Evolutionary conservation across 2,113 vertebrate species (phyloP).

Genomic region (Marmota flaviventris): DNA sequence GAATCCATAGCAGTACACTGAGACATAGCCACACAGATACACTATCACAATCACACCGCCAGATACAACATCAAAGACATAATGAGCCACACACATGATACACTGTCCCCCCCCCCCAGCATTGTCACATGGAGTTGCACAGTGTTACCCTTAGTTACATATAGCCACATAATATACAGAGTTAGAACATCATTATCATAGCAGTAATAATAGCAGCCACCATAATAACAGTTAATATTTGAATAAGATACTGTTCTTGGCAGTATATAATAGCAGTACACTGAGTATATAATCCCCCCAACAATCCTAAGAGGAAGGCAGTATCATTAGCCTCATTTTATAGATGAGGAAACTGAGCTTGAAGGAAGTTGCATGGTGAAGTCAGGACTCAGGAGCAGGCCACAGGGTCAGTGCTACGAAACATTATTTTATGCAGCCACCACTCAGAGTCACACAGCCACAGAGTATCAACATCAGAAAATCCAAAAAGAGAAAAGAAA

Average conservation of each 20-base stretch:
- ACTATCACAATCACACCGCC: background rate
- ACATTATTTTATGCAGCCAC: background rate
- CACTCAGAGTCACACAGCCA: background rate
- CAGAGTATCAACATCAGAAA: background rate
- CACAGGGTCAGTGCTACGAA: background rate
- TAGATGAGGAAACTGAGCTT: constrained; percentile 52
- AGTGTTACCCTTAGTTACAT: background rate
- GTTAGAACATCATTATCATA: background rate
- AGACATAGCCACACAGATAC: background rate
- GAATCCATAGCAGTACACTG: background rate
- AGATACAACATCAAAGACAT: background rate
- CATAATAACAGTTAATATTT: background rate
- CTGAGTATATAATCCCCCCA: constrained; percentile 28
- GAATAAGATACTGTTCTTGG: background rate
- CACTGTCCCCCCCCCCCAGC: no score
- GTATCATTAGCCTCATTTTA: constrained; percentile 64
- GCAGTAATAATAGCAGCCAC: background rate
- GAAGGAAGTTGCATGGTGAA: constrained; percentile 35
- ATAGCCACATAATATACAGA: background rate
- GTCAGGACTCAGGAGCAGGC: constrained; percentile 60
- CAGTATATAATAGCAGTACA: background rate
- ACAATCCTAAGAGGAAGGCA: background rate
- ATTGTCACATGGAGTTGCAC: background rate
- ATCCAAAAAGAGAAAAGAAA: background rate
- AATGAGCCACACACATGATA: background rate